Base-by-base conservation (phyloP, 2,888 invertebrate species). In the Parnassius glacialis region DNA sequence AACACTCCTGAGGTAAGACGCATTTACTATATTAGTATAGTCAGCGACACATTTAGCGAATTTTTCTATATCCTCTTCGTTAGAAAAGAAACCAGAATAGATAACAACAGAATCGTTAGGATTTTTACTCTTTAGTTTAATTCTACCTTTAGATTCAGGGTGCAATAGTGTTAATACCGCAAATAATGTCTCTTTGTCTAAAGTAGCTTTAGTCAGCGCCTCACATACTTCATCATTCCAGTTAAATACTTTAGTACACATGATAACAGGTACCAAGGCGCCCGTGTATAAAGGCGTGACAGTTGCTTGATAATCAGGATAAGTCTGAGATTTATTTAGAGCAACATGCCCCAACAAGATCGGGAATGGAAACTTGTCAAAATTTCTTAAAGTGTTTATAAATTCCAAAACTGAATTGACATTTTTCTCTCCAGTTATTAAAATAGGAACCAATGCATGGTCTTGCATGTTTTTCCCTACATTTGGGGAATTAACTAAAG, bases 201-300 rank as follows among this genome's bases (percentile, higher is more conserved):
- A 70, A 42, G 72, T 70, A 0, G 73, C 74, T 3, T 74, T 68
- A 5, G 67, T 66, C 64, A 79, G 66, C 20, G 68, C 70, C 52
- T 74, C 60, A 53, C 76, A 76, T 3, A 80, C 43, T 3, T 68
- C 64, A 1, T 73, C 54, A 0, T 71, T 92, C 92, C 66, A 93
- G 84, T 25, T 90, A 81, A 72, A 82, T 86, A 76, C 93, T 92
- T 51, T 93, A 85, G 62, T 16, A 13, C 72, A 74, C 2, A 73
- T 34, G 25, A 64, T 47, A 5, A 62, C 51, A 2, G 55, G 51
- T 25, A 34, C n/a, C 11, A 25, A 9, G 1, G 70, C 58, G 16
- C 64, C 64, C 44, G 65, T 60, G 44, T 62, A 57, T 44, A 67
- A 16, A 10, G 67, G 48, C 59, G 65, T 61, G 50, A 65, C 76